These are phyloP conservation scores for Bradynema listronoti DNA, from an alignment of 1,140 invertebrate genomes.

Conservation along the genomic window DNA sequence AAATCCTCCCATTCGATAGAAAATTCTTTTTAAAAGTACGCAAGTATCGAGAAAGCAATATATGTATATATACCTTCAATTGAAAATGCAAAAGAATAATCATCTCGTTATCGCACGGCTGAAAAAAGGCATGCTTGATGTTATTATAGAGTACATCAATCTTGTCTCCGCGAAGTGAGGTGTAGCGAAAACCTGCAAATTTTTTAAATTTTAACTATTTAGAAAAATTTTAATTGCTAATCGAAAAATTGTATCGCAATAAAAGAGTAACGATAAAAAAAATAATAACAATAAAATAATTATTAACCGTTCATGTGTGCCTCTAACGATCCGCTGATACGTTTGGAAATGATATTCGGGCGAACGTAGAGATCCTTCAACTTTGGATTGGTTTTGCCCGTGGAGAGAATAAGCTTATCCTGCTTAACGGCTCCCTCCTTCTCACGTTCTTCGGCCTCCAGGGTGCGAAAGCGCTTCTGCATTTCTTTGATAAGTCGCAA, in stretches of 20 bases:
- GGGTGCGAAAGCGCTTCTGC: slow-evolving; percentile 94
- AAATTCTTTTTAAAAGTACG: too few relatives aligned
- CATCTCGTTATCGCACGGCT: slow-evolving; percentile 99
- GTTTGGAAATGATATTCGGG: slow-evolving; percentile 93
- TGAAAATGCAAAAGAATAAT: slow-evolving; percentile 98
- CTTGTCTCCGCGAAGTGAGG: slow-evolving; percentile 93
- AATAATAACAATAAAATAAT: slow-evolving; percentile 10
- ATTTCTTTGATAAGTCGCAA: slow-evolving; percentile 97
- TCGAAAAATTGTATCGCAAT: too few relatives aligned
- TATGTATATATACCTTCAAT: slow-evolving; percentile 71
- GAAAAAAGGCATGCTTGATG: slow-evolving; percentile 98
- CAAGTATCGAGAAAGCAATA: too few relatives aligned
- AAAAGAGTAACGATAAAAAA: slow-evolving; percentile 1
- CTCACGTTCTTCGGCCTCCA: slow-evolving; percentile 95
- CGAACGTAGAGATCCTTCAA: slow-evolving; percentile 95
- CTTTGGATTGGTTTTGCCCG: slow-evolving; percentile 92
- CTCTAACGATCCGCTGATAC: slow-evolving; percentile 82
- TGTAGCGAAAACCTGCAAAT: slow-evolving; percentile 84
- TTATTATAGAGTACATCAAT: slow-evolving; percentile 99
- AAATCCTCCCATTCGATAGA: too few relatives aligned
- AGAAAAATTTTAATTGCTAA: too few relatives aligned
- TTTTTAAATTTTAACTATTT: too few relatives aligned
- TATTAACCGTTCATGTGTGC: slow-evolving; percentile 82
- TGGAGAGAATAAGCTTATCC: slow-evolving; percentile 84
- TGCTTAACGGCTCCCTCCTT: slow-evolving; percentile 95